A percentile compares a stretch with the other conserved stretches of the same genome.
phyloP scores from a whole-genome alignment of 2,797 vertebrate genomes.

The Monodelphis domestica region DNA sequence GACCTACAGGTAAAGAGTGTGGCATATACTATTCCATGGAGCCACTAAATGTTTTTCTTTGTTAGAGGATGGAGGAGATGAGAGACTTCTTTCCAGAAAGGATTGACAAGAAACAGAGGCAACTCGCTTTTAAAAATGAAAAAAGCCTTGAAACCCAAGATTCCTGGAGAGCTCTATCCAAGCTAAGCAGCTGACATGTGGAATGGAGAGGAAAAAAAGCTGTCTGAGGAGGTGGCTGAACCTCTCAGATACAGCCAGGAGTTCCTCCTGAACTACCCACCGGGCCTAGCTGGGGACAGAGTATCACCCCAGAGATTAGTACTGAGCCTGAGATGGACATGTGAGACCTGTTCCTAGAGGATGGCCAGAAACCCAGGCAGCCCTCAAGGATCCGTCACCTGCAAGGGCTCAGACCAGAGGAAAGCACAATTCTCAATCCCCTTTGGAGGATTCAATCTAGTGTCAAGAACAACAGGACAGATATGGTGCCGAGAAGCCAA shows the following conservation, averaged over 20 bases:
- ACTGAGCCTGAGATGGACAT: background rate
- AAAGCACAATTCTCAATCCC: background rate
- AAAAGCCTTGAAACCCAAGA: background rate
- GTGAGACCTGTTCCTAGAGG: background rate
- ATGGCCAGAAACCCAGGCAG: background rate
- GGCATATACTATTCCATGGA: no score
- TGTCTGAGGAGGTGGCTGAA: no score
- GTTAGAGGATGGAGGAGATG: background rate
- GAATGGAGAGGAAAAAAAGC: no score
- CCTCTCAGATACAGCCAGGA: no score
- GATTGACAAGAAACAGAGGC: background rate
- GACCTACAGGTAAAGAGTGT: background rate
- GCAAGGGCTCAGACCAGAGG: background rate
- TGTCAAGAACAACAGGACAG: background rate
- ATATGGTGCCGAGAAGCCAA: accelerated
- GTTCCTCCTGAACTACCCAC: background rate
- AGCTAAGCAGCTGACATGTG: background rate
- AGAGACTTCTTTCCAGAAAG: background rate
- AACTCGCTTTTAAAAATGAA: background rate
- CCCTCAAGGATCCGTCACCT: background rate
- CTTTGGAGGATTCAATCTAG: background rate
- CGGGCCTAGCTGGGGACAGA: background rate
- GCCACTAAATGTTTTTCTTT: background rate
- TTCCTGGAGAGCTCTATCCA: background rate
- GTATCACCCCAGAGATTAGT: background rate